A percentile compares a stretch with the other conserved stretches of the same genome.
Evolutionary conservation across 1,140 invertebrate species (phyloP).

Genomic region (Hesperophylax magnus): DNA sequence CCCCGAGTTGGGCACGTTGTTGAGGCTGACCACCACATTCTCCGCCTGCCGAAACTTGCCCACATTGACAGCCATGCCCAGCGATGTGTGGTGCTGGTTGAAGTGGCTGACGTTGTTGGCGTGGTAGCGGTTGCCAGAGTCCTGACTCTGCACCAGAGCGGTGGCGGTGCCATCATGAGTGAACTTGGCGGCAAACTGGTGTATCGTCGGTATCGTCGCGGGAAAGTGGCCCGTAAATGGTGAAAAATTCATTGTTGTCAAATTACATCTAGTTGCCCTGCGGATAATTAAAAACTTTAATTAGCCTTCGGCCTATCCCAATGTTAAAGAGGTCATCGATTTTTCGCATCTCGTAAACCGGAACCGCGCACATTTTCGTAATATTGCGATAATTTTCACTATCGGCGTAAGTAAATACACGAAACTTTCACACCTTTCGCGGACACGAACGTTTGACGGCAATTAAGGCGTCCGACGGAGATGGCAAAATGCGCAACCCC

Average conservation of each 20-base stretch:
- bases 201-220: slow-evolving; percentile 75
- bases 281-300: slow-evolving; percentile 49
- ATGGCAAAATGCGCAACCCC: slow-evolving; percentile 48
- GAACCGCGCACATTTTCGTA: slow-evolving; percentile 35
- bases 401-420: background rate
- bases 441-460: slow-evolving; percentile 16
- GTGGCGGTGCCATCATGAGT: slow-evolving; percentile 67
- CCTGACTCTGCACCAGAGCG: slow-evolving; percentile 58
- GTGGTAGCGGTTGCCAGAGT: slow-evolving; percentile 56
- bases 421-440: slow-evolving; percentile 32
- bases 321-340: slow-evolving; percentile 53
- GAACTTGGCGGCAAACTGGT: slow-evolving; percentile 74
- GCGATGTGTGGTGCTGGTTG: slow-evolving; percentile 60
- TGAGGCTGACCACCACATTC: slow-evolving; percentile 66
- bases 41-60: slow-evolving; percentile 69
- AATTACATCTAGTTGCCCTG: slow-evolving; percentile 46
- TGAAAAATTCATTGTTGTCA: slow-evolving; percentile 75
- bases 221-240: slow-evolving; percentile 77
- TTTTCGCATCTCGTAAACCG: slow-evolving; percentile 37
- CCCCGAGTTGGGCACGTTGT: slow-evolving; percentile 62
- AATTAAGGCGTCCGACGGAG: slow-evolving; percentile 46
- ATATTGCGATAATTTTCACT: slow-evolving; percentile 13
- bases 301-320: slow-evolving; percentile 50
- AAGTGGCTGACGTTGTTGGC: slow-evolving; percentile 57
- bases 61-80: slow-evolving; percentile 64